Percentiles rank a stretch among this genome's conserved stretches.
phyloP scores from a whole-genome alignment of 1,140 invertebrate species.

The Aphaenogaster floridana region DNA sequence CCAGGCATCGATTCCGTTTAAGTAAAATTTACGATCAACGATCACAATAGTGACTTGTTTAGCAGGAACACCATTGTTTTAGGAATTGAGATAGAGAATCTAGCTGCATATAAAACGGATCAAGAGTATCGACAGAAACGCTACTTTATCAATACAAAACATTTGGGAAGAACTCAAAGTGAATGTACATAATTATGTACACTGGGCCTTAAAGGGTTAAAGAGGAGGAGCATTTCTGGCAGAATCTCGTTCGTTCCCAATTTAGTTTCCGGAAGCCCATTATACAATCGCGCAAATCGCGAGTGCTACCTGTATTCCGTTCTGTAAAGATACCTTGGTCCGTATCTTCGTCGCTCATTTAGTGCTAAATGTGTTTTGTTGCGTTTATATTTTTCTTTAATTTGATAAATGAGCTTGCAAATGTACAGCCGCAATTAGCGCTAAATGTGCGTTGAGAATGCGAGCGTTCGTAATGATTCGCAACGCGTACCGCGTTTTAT shows the following conservation, averaged over 20 bases:
- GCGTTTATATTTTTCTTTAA: not conserved
- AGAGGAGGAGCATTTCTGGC: not conserved
- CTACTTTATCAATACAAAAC: too few species aligned
- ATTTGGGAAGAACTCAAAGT: too few species aligned
- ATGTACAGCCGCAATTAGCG: slow-evolving; percentile 27
- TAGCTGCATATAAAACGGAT: too few species aligned
- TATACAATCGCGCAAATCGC: slow-evolving; percentile 50
- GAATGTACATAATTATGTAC: too few species aligned
- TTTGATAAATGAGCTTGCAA: not conserved
- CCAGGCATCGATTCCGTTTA: too few species aligned
- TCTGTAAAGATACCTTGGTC: slow-evolving; percentile 54
- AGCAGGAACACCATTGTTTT: too few species aligned
- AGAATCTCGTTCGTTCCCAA: not conserved
- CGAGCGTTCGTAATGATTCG: slow-evolving; percentile 33
- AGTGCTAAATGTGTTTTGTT: slow-evolving; percentile 28
- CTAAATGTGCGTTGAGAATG: slow-evolving; percentile 51
- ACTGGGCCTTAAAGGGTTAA: not conserved
- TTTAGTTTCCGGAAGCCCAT: slow-evolving; percentile 11
- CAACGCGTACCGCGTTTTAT: slow-evolving; percentile 16
- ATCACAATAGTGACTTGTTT: too few species aligned
- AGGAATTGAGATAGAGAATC: too few species aligned
- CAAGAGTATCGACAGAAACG: too few species aligned
- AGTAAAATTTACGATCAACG: too few species aligned
- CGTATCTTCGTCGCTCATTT: slow-evolving; percentile 55
- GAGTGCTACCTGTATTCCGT: slow-evolving; percentile 30